These are phyloP conservation scores for Forficula auricularia DNA, from an alignment of 1,140 invertebrate genomes.

Conservation along the genomic window DNA sequence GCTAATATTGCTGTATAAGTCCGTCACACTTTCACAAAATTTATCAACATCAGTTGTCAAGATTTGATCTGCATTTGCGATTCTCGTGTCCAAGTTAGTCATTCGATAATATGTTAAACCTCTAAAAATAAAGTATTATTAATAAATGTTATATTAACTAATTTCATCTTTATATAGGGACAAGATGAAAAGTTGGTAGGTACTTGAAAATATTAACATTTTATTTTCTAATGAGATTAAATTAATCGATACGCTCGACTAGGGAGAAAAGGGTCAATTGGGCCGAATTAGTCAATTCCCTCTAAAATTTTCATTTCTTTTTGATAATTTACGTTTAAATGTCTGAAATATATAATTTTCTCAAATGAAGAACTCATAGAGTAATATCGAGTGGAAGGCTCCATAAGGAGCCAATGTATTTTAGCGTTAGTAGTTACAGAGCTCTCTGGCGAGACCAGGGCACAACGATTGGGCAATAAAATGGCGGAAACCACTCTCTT, in stretches of 20 bases:
- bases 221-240: neutral
- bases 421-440: too few species aligned
- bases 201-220: neutral
- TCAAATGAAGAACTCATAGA: too few species aligned
- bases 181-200: neutral
- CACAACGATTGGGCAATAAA: too few species aligned
- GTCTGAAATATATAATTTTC: too few species aligned
- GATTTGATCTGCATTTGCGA: constrained; percentile 90
- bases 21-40: constrained; percentile 86
- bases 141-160: neutral
- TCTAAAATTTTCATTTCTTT: too few species aligned
- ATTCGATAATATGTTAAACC: constrained; percentile 96
- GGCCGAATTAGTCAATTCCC: neutral
- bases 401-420: too few species aligned
- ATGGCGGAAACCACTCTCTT: too few species aligned
- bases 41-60: constrained; percentile 93
- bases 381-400: too few species aligned
- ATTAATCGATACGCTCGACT: neutral
- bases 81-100: constrained; percentile 83
- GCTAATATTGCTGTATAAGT: constrained; percentile 92
- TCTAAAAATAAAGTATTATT: constrained; percentile 26
- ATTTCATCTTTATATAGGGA: neutral
- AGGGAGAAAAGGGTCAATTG: neutral
- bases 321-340: too few species aligned
- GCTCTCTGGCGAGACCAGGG: too few species aligned